A percentile compares a stretch with the other conserved stretches of the same genome.
These are phyloP conservation scores for Poeciliopsis gracilis DNA, from an alignment of 2,797 vertebrate species.

Conservation along the genomic window DNA sequence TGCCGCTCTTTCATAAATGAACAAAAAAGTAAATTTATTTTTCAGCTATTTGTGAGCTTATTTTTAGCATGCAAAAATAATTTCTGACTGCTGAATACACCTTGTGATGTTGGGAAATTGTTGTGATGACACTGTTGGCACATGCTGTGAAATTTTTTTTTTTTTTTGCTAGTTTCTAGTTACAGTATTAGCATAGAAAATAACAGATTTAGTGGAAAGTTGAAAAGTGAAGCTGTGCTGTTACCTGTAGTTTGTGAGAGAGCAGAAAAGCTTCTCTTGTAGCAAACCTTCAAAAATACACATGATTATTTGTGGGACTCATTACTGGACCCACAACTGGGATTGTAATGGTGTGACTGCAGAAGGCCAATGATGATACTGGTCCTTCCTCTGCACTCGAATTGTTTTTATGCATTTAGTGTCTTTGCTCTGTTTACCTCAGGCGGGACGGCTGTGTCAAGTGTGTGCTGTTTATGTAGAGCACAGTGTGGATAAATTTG, in stretches of 20 bases:
- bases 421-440: slow-evolving; percentile 39
- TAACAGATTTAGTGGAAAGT: not conserved
- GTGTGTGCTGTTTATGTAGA: slow-evolving; percentile 56
- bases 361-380: slow-evolving; percentile 47
- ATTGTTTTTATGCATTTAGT: slow-evolving; percentile 35
- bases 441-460: slow-evolving; percentile 35
- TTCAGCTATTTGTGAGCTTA: not conserved
- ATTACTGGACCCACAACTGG: slow-evolving; percentile 42
- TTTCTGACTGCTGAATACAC: not conserved
- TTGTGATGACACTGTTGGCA: not conserved
- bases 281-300: slow-evolving; percentile 20
- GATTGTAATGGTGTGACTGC: slow-evolving; percentile 58
- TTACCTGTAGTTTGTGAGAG: slow-evolving; percentile 25
- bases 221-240: slow-evolving; percentile 12
- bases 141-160: not conserved
- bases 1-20: not conserved
- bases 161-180: not conserved
- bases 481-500: slow-evolving; percentile 42
- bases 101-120: not conserved
- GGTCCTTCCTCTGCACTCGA: slow-evolving; percentile 33
- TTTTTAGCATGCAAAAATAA: not conserved
- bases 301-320: slow-evolving; percentile 58
- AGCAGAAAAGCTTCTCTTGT: slow-evolving; percentile 20
- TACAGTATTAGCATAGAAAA: not conserved
- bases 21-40: not conserved